Evolutionary conservation across 2,888 invertebrate species (phyloP).

Genomic region (Sarcophaga rosellei): DNA sequence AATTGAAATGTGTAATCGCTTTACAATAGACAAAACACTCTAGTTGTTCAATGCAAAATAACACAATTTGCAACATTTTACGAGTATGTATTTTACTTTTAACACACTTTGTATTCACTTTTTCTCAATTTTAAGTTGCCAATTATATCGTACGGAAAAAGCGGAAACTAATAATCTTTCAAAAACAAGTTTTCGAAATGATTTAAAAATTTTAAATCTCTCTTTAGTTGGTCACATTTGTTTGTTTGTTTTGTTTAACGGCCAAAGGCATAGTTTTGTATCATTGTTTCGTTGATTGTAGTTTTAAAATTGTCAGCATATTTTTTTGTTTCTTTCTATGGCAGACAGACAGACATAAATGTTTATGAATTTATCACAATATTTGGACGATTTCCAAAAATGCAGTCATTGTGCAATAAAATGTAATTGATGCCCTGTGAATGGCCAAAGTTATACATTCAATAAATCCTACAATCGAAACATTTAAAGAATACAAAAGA

Average conservation of each 20-base stretch:
- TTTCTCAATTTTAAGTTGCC: not conserved
- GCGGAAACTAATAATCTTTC: not conserved
- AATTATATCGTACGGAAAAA: not conserved
- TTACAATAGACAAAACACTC: not conserved
- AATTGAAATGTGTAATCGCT: not conserved
- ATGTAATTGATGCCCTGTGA: constrained; percentile 42
- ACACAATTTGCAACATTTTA: constrained; percentile 2
- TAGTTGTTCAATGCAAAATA: not conserved
- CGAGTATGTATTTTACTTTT: not conserved
- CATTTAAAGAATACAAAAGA: constrained; percentile 5
- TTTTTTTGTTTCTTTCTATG: constrained; percentile 15
- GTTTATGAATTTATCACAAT: constrained; percentile 35
- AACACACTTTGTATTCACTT: not conserved
- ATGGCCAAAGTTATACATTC: constrained; percentile 28
- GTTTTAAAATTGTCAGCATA: constrained; percentile 31
- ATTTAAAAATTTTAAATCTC: not conserved
- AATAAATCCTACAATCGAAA: constrained; percentile 30
- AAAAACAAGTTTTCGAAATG: not conserved
- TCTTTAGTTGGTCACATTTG: constrained; percentile 9
- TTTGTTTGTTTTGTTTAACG: not conserved
- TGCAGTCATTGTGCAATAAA: constrained; percentile 22
- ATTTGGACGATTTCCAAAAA: constrained; percentile 29
- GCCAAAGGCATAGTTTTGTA: constrained; percentile 27
- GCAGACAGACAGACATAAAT: constrained; percentile 11
- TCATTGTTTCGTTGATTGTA: not conserved